Conservation (phyloP, 2,113 vertebrate species). For the Myotis davidii region DNA sequence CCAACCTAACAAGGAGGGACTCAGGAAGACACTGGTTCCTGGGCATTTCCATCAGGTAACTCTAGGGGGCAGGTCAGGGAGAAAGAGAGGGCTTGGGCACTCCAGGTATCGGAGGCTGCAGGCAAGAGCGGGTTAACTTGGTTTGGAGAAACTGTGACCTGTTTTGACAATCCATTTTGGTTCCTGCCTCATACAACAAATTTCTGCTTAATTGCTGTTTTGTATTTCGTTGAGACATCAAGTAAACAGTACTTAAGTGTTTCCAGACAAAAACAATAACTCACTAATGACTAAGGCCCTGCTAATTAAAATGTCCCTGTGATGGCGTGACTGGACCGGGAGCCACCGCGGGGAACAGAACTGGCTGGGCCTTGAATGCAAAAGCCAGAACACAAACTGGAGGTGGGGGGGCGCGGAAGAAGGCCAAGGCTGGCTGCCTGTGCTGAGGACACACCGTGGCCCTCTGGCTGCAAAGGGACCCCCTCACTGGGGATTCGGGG, state of each 20-base stretch:
- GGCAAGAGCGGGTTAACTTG: constrained; percentile 19
- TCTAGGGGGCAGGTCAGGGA: constrained; percentile 1
- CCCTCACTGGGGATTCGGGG: background rate
- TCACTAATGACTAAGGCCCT: constrained; percentile 82
- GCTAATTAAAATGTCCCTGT: constrained; percentile 81
- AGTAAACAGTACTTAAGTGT: constrained; percentile 82
- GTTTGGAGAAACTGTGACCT: constrained; percentile 47
- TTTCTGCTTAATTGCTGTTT: constrained; percentile 82
- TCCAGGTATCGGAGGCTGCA: background rate
- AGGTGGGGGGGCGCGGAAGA: background rate
- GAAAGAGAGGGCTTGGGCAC: background rate
- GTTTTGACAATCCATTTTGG: constrained; percentile 63
- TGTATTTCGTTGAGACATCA: constrained; percentile 80
- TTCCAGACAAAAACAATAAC: constrained; percentile 85
- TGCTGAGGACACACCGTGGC: background rate
- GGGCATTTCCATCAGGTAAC: background rate
- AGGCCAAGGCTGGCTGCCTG: no score
- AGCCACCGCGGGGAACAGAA: constrained; percentile 52
- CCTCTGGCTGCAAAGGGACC: background rate
- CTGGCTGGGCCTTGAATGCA: background rate
- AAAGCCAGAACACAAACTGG: background rate
- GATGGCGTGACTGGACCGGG: constrained; percentile 70
- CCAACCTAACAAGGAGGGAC: background rate
- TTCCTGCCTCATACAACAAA: constrained; percentile 76
- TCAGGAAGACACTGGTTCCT: background rate